Evolutionary conservation across 37 sponge, comb jelly and placozoan genomes (phyloP).

Genomic region (Hexactinellida sp.): DNA sequence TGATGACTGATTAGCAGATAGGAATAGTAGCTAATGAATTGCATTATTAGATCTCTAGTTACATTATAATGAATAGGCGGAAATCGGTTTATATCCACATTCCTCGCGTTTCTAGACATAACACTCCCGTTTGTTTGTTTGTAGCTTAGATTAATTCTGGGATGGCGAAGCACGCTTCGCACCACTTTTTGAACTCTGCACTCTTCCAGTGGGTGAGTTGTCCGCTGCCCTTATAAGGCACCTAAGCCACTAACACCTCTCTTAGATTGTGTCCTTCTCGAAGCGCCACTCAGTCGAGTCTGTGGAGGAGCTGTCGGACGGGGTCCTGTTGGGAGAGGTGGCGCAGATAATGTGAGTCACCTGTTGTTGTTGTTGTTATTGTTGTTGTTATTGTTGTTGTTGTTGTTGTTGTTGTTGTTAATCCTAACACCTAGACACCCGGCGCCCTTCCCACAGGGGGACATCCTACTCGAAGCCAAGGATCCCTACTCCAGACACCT

Average conservation of each 20-base stretch:
- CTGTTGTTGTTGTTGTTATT: neutral
- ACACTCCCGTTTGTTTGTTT: neutral
- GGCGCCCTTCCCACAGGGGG: neutral
- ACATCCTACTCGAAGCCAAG: neutral
- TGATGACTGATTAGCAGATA: neutral
- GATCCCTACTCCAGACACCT: neutral
- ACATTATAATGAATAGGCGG: too few species aligned
- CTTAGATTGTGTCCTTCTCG: neutral
- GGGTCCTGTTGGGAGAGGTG: neutral
- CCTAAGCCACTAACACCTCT: neutral
- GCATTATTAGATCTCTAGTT: too few species aligned
- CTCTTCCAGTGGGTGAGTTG: constrained; percentile 11
- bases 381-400: neutral
- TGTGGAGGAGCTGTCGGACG: neutral
- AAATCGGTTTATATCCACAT: neutral
- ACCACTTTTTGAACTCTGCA: neutral
- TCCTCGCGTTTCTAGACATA: neutral
- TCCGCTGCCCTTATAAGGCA: neutral
- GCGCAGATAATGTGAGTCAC: neutral
- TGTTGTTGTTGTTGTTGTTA: neutral
- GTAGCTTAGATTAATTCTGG: neutral
- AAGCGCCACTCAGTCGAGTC: neutral
- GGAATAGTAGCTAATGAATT: neutral
- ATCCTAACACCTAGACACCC: neutral
- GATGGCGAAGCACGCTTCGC: constrained; percentile 3